A percentile compares a stretch with the other conserved stretches of the same genome.
phyloP scores from a whole-genome alignment of 2,888 invertebrate species.

The Xylota segnis region DNA sequence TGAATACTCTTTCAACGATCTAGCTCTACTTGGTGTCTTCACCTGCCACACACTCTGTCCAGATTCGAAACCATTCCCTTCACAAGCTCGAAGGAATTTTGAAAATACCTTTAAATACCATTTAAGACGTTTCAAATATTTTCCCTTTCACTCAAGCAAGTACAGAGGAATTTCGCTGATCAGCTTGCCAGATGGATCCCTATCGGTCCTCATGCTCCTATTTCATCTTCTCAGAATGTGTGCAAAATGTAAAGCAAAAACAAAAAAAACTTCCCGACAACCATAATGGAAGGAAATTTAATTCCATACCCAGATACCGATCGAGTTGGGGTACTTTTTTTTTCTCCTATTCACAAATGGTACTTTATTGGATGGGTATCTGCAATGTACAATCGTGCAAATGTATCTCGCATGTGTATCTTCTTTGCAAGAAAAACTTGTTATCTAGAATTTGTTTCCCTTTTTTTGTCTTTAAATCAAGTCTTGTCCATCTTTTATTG shows the following conservation, averaged over 20 bases:
- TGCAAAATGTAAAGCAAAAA: background rate
- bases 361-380: conserved; percentile 63
- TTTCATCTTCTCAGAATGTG: conserved; percentile 27
- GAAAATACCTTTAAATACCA: conserved; percentile 40
- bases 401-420: conserved; percentile 38
- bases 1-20: too few species aligned
- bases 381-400: conserved; percentile 46
- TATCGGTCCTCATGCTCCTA: conserved; percentile 51
- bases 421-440: conserved; percentile 44
- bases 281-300: conserved; percentile 44
- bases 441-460: background rate
- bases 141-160: conserved; percentile 38
- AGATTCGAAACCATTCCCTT: background rate
- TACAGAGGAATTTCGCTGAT: conserved; percentile 46
- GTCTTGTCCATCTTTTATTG: conserved; percentile 63
- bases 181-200: conserved; percentile 46
- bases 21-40: too few species aligned
- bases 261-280: conserved; percentile 16
- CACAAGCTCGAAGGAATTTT: conserved; percentile 11
- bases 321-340: conserved; percentile 42
- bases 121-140: conserved; percentile 27
- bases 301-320: conserved; percentile 53
- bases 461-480: conserved; percentile 21
- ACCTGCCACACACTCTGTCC: too few species aligned
- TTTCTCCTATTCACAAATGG: conserved; percentile 59